A percentile compares a stretch with the other conserved stretches of the same genome.
These are phyloP conservation scores for Atopsyche davidsoni DNA, from an alignment of 1,140 invertebrate species.

Conservation along the genomic window DNA sequence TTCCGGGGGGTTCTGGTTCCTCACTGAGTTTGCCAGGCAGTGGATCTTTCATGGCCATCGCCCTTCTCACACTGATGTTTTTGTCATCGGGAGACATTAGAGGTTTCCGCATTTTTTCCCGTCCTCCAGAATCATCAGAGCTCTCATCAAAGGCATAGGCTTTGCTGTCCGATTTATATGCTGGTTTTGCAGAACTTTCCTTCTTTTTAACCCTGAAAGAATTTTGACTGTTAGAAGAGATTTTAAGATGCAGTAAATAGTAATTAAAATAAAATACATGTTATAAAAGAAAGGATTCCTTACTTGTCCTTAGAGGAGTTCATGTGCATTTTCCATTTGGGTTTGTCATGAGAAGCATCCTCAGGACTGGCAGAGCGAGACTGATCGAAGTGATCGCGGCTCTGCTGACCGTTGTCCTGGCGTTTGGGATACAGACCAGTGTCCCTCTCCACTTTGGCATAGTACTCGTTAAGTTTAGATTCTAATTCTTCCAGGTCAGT, in stretches of 20 bases:
- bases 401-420: slow-evolving; percentile 34
- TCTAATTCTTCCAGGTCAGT: slow-evolving; percentile 70
- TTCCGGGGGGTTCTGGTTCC: slow-evolving; percentile 46
- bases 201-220: slow-evolving; percentile 47
- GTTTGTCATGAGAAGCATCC: slow-evolving; percentile 43
- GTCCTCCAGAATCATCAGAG: slow-evolving; percentile 45
- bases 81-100: slow-evolving; percentile 40
- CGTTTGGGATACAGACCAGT: slow-evolving; percentile 46
- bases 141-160: slow-evolving; percentile 49
- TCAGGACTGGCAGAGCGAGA: slow-evolving; percentile 36
- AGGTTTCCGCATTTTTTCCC: slow-evolving; percentile 28
- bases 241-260: too few species aligned
- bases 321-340: slow-evolving; percentile 55
- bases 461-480: slow-evolving; percentile 70
- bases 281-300: slow-evolving; percentile 28
- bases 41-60: slow-evolving; percentile 54
- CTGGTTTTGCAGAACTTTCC: slow-evolving; percentile 38
- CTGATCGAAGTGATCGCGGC: slow-evolving; percentile 27
- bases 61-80: slow-evolving; percentile 50
- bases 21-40: slow-evolving; percentile 31
- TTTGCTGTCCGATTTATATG: slow-evolving; percentile 37
- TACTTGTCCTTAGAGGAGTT: slow-evolving; percentile 46
- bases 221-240: neutral
- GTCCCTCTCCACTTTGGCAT: slow-evolving; percentile 71
- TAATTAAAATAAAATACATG: neutral